A percentile compares a stretch with the other conserved stretches of the same genome.
Conservation (phyloP, 37 sponge, comb jelly and placozoan species). For the Agelas oroides region DNA sequence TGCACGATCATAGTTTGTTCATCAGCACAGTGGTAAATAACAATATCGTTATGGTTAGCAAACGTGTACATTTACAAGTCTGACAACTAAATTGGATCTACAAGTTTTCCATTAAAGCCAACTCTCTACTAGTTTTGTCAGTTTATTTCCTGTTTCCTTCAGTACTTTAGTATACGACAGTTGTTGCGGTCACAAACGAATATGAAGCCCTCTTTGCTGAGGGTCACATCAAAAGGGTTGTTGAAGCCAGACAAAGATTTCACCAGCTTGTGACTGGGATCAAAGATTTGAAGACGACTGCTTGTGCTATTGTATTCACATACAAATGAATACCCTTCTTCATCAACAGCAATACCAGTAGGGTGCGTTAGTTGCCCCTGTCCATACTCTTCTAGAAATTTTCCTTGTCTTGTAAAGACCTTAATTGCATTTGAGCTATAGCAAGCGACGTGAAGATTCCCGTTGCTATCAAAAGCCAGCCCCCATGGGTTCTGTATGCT, state of each 20-base stretch:
- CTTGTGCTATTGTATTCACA: neutral
- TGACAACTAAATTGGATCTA: too few species aligned
- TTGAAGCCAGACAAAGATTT: neutral
- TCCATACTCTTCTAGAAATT: slow-evolving; percentile 6
- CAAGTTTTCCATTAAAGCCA: too few species aligned
- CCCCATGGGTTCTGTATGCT: slow-evolving; percentile 44
- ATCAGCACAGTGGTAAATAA: too few species aligned
- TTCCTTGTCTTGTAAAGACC: slow-evolving; percentile 41
- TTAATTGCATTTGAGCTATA: slow-evolving; percentile 1
- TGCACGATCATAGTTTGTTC: too few species aligned
- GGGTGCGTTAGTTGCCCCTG: neutral
- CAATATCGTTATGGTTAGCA: too few species aligned
- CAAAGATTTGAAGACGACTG: slow-evolving; percentile 2
- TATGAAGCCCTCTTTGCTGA: slow-evolving; percentile 24
- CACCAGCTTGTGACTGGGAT: neutral
- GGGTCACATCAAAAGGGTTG: neutral
- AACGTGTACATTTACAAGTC: too few species aligned
- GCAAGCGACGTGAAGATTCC: slow-evolving; percentile 34
- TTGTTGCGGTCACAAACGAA: slow-evolving; percentile 10
- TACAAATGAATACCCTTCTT: slow-evolving; percentile 26
- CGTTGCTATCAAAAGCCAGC: slow-evolving; percentile 30
- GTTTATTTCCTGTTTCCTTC: too few species aligned
- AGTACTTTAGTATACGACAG: slow-evolving; percentile 6
- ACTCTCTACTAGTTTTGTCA: too few species aligned
- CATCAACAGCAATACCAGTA: slow-evolving; percentile 44